These are phyloP conservation scores for Haemorhous mexicanus DNA, from an alignment of 2,113 vertebrate genomes.

Conservation along the genomic window DNA sequence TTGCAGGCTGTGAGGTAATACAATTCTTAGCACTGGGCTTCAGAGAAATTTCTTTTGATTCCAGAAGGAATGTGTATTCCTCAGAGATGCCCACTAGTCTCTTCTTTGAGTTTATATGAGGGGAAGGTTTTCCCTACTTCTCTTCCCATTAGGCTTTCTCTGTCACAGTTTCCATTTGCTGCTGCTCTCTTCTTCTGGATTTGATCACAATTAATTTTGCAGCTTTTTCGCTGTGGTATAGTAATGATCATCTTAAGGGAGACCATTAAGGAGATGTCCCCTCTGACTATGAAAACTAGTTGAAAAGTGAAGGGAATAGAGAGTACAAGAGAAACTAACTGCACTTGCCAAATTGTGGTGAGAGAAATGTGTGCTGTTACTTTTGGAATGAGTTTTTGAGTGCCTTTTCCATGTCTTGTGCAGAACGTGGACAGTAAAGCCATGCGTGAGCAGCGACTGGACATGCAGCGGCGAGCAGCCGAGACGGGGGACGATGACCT, in stretches of 20 bases:
- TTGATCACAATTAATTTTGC: not conserved
- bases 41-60: not conserved
- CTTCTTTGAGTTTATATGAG: not conserved
- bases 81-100: not conserved
- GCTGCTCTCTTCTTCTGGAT: not conserved
- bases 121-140: not conserved
- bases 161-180: not conserved
- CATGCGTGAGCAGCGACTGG: conserved; percentile 85
- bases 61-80: not conserved
- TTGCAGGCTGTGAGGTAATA: not conserved
- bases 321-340: not conserved
- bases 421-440: conserved; percentile 91
- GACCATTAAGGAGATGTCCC: not conserved
- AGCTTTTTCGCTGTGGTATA: not conserved
- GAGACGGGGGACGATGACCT: conserved; percentile 96
- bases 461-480: conserved; percentile 85
- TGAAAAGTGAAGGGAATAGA: not conserved
- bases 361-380: not conserved
- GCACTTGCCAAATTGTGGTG: not conserved
- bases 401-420: not conserved
- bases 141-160: not conserved
- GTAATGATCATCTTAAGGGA: not conserved
- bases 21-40: not conserved
- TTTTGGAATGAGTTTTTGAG: not conserved
- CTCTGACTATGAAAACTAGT: not conserved